Evolutionary conservation across 2,888 invertebrate species (phyloP).

Genomic region (Drosophila hamatofila): DNA sequence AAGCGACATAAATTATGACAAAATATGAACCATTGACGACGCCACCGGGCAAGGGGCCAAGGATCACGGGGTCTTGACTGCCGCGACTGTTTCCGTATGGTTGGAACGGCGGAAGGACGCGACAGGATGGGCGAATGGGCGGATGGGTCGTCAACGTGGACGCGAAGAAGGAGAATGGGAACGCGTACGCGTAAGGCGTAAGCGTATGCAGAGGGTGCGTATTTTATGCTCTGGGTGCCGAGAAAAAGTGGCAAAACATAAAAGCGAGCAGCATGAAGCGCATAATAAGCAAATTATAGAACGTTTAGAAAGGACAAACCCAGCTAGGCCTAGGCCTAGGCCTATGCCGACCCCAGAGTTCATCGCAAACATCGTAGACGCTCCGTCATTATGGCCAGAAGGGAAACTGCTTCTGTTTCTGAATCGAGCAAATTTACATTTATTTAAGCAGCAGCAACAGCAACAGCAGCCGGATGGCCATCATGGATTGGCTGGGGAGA

Average conservation of each 20-base stretch:
- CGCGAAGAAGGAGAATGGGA: neutral
- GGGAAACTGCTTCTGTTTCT: conserved; percentile 34
- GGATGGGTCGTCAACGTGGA: neutral
- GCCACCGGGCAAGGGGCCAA: conserved; percentile 21
- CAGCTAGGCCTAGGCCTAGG: conserved; percentile 20
- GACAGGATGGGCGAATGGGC: neutral
- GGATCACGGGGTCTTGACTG: conserved; percentile 36
- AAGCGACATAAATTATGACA: conserved; percentile 84
- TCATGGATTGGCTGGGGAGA: neutral
- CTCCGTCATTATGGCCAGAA: conserved; percentile 58
- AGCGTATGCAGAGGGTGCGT: conserved; percentile 59
- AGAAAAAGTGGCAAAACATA: conserved; percentile 80
- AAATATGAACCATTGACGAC: conserved; percentile 68
- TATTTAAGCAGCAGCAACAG: conserved; percentile 53
- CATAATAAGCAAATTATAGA: conserved; percentile 84
- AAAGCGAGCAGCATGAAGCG: conserved; percentile 76
- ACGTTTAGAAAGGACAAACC: conserved; percentile 78
- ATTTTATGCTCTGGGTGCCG: conserved; percentile 69
- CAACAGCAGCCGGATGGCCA: conserved; percentile 20
- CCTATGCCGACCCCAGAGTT: conserved; percentile 2
- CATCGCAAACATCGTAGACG: conserved; percentile 42
- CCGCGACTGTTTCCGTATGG: conserved; percentile 30
- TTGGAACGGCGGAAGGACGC: neutral
- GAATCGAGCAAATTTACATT: conserved; percentile 71
- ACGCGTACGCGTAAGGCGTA: conserved; percentile 8